These are phyloP conservation scores for Pherbina coryleti DNA, from an alignment of 2,888 invertebrate species.

Conservation along the genomic window DNA sequence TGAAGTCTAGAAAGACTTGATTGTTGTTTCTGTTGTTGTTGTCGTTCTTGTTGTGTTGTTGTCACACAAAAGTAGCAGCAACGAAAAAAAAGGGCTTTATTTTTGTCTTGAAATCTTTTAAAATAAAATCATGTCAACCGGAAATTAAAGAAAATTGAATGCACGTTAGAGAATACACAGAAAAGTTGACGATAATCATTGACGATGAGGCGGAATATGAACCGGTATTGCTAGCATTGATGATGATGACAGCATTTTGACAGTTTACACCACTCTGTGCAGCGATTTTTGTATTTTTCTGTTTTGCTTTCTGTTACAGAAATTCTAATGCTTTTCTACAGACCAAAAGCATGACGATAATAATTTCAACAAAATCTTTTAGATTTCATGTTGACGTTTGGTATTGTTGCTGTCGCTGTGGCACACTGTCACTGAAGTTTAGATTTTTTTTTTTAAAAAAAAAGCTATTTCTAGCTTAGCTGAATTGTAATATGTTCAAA, in stretches of 20 bases:
- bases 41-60: too few relatives aligned
- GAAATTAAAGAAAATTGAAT: neutral
- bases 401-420: too few relatives aligned
- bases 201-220: too few relatives aligned
- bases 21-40: too few relatives aligned
- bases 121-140: constrained; percentile 1
- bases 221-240: too few relatives aligned
- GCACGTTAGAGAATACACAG: neutral
- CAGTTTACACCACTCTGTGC: neutral
- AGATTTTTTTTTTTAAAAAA: too few relatives aligned
- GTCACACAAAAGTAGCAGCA: neutral
- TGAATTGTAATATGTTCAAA: too few relatives aligned
- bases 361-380: too few relatives aligned
- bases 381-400: too few relatives aligned
- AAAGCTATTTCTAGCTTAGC: too few relatives aligned
- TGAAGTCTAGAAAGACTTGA: neutral
- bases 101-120: neutral
- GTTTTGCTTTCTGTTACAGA: neutral
- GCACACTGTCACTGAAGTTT: too few relatives aligned
- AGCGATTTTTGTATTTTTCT: neutral
- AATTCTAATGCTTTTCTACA: neutral
- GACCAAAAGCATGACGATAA: neutral
- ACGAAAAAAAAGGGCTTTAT: neutral
- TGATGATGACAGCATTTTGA: neutral
- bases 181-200: too few relatives aligned